Conservation (phyloP, 1,140 invertebrate genomes). For the Cydia pomonella region DNA sequence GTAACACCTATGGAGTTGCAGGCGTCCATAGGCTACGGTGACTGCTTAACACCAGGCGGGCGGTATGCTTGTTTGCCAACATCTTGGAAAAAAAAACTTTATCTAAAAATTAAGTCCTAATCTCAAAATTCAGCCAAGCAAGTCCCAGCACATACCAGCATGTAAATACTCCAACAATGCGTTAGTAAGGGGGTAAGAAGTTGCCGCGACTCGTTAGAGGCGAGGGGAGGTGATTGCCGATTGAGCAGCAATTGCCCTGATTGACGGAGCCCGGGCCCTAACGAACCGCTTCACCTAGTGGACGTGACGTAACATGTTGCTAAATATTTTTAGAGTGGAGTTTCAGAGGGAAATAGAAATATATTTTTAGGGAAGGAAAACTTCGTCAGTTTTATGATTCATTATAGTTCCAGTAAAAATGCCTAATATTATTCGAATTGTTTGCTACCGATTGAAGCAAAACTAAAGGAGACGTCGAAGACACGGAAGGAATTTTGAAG, state of each 20-base stretch:
- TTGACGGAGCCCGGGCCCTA: constrained; percentile 77
- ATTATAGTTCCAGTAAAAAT: neutral
- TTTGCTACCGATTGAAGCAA: too few relatives aligned
- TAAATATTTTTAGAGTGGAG: constrained; percentile 27
- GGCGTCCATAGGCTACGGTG: too few relatives aligned
- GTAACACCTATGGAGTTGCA: too few relatives aligned
- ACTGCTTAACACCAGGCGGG: too few relatives aligned
- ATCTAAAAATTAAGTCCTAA: neutral
- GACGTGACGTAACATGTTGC: constrained; percentile 55
- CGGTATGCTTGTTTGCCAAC: too few relatives aligned
- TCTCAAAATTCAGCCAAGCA: neutral
- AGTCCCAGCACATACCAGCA: neutral
- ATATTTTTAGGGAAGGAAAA: too few relatives aligned
- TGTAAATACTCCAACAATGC: constrained; percentile 43
- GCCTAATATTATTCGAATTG: too few relatives aligned
- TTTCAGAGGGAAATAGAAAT: too few relatives aligned
- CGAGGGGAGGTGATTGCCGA: constrained; percentile 73
- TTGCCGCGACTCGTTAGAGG: constrained; percentile 74
- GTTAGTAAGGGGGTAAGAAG: constrained; percentile 64
- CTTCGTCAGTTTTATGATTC: too few relatives aligned
- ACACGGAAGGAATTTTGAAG: too few relatives aligned
- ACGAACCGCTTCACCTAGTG: constrained; percentile 76
- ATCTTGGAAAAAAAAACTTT: too few relatives aligned
- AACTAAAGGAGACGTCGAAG: too few relatives aligned
- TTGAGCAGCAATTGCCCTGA: constrained; percentile 81